Percentiles rank a stretch among this genome's conserved stretches.
phyloP scores from a whole-genome alignment of 2,888 invertebrate species.

The Tanypteryx hageni region DNA sequence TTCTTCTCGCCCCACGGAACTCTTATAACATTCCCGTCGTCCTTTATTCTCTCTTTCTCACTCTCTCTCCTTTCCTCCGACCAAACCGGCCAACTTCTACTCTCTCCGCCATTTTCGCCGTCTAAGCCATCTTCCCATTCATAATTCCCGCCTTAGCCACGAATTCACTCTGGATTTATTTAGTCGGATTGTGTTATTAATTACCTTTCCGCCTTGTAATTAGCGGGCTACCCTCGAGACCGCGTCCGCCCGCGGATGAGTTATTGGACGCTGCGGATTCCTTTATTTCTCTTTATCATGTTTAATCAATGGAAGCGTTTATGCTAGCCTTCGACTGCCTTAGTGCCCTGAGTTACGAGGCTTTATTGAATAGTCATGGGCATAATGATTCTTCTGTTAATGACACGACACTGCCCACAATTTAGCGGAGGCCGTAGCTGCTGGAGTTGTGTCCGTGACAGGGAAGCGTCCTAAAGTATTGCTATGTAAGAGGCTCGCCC shows the following conservation, averaged over 20 bases:
- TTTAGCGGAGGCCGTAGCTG: slow-evolving; percentile 1
- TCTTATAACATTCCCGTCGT: neutral
- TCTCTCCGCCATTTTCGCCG: neutral
- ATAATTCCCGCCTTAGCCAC: slow-evolving; percentile 25
- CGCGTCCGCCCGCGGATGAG: neutral
- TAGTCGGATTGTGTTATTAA: slow-evolving; percentile 36
- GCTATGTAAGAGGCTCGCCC: neutral
- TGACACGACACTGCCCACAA: neutral
- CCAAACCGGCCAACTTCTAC: neutral
- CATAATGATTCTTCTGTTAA: slow-evolving; percentile 28
- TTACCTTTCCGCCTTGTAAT: slow-evolving; percentile 56
- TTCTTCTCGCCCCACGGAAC: neutral
- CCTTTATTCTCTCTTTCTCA: neutral
- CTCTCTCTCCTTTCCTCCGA: too few relatives aligned
- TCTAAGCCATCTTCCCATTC: slow-evolving; percentile 39
- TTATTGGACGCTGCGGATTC: slow-evolving; percentile 20
- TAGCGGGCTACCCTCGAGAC: slow-evolving; percentile 12
- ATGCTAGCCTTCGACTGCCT: slow-evolving; percentile 26
- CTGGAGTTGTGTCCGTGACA: neutral
- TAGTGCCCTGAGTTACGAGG: slow-evolving; percentile 30
- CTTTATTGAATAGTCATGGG: slow-evolving; percentile 62
- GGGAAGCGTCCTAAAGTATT: neutral
- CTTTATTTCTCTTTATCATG: slow-evolving; percentile 26
- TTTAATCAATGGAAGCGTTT: slow-evolving; percentile 38
- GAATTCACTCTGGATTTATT: neutral